Evolutionary conservation across 2,113 vertebrate species (phyloP).

Genomic region (Aix galericulata): DNA sequence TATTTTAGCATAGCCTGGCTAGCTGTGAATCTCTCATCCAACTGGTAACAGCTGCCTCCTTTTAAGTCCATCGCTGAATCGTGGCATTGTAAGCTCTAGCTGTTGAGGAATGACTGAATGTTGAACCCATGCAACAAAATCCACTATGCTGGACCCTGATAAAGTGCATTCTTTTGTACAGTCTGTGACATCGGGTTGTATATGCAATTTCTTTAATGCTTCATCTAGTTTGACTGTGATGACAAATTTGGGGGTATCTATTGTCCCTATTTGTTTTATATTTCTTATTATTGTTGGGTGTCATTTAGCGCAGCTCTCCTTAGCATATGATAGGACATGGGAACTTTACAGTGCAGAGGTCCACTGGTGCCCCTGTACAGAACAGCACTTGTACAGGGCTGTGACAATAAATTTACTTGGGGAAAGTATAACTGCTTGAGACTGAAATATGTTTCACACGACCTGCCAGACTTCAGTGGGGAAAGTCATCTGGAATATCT

Average conservation of each 20-base stretch:
- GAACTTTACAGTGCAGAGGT: not conserved
- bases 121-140: not conserved
- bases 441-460: not conserved
- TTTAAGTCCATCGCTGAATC: not conserved
- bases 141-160: not conserved
- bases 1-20: conserved; percentile 44
- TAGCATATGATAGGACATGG: not conserved
- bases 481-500: not conserved
- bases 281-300: not conserved
- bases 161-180: not conserved
- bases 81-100: not conserved
- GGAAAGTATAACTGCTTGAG: not conserved
- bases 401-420: not conserved
- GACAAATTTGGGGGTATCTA: not conserved
- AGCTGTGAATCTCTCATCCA: conserved; percentile 25
- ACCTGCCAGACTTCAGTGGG: not conserved
- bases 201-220: not conserved
- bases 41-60: not conserved
- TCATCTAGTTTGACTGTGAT: not conserved
- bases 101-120: not conserved
- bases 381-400: not conserved
- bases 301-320: not conserved
- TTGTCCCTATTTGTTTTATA: not conserved
- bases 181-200: not conserved
- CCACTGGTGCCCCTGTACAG: not conserved